A percentile compares a stretch with the other conserved stretches of the same genome.
phyloP scores from a whole-genome alignment of 2,113 vertebrate genomes.

The human region DNA sequence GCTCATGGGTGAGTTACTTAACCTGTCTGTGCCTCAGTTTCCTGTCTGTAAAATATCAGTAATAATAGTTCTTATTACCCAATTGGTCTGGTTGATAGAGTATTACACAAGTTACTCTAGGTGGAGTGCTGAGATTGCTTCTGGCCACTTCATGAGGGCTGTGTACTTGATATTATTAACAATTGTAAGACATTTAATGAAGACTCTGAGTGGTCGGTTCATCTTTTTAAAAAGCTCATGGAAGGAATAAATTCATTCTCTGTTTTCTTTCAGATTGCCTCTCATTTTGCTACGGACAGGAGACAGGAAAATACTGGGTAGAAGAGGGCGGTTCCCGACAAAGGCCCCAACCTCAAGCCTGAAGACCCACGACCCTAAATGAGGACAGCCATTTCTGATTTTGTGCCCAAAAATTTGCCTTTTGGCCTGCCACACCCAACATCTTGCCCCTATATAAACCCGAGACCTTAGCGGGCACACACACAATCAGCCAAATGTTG shows the following conservation, averaged over 20 bases:
- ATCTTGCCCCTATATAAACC: no score
- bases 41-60: background rate
- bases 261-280: background rate
- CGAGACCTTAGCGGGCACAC: no score
- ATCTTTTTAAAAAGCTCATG: background rate
- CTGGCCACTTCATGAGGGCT: fast-evolving
- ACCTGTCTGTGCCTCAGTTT: background rate
- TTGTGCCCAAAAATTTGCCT: no score
- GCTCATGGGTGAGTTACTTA: background rate
- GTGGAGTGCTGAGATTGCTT: background rate
- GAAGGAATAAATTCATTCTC: background rate
- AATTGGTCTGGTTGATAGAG: fast-evolving
- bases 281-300: background rate
- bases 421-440: no score
- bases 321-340: no score
- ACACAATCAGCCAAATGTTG: no score
- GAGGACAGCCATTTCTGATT: no score
- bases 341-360: no score
- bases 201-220: background rate
- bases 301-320: no score
- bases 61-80: background rate
- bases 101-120: fast-evolving
- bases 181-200: background rate
- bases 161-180: no score
- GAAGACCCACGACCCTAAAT: no score